Evolutionary conservation across 2,797 vertebrate genomes (phyloP), one percentile per base, ranked within the genome.

Genomic region (Onychomys arenicola): DNA sequence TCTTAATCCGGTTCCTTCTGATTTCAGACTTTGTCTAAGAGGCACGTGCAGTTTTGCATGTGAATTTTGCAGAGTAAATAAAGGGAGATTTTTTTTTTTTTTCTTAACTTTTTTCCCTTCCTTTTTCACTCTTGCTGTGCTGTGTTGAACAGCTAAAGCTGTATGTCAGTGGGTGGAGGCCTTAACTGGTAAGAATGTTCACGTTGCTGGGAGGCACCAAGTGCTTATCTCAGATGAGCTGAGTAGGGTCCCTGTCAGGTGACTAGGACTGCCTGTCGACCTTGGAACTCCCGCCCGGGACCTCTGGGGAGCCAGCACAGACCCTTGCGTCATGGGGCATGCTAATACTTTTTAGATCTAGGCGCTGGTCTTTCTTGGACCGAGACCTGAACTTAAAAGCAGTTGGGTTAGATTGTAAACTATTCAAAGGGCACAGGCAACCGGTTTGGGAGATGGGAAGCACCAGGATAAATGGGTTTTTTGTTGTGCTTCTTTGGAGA

Each of bases 341-440:
- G 85, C 63, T 96, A 10, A 43, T 91, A 40, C 55, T 46, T 90
- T 63, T 91, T 80, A 80, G 67, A 86, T 34, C 69, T 87, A 34
- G 57, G 17, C n/a, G 76, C 57, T 61, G 0, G 29, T 43, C 69
- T 59, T 91, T 87, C n/a, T 91, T 67, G 40, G 61, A 6, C 40
- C 5, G 32, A 85, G 49, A 65, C 84, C 69, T 95, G 32, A 57
- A 7, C 27, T 16, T 61, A 34, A 25, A 88, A 97, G 52, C 71
- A 21, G 23, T 84, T 82, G 1, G 4, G 25, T 92, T 61, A 91
- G 63, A 76, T 29, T 67, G 77, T 69, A 63, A 90, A 71, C 52
- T 75, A 59, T 81, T 78, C 21, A 85, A 65, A 76, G 59, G 55
- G 49, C 43, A 37, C 29, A 40, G 29, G 49, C 95, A 65, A 73